Evolutionary conservation across 2,888 invertebrate genomes (phyloP), one percentile per base, ranked within the genome.

Genomic region (Macrophya annulata): DNA sequence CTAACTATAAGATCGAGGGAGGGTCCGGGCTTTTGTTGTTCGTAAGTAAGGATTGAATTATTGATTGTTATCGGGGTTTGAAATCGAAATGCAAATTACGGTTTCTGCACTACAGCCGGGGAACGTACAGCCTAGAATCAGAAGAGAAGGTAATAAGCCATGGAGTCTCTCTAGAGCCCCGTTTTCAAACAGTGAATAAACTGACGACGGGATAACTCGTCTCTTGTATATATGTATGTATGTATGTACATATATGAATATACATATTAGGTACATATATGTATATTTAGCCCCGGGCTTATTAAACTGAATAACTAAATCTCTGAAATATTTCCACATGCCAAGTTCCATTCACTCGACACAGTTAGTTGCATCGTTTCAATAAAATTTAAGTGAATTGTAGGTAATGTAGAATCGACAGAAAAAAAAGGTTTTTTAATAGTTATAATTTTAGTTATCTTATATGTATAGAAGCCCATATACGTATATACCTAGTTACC

Each of bases 61-160:
- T 77, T 77, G 55, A 77, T 77, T 77, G 77, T 77, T 77, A 77
- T 77, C 77, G 77, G 55, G 72, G 55, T 9, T 21, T 31, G 68
- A 51, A 55, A 55, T 55, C 77, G 55, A 77, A 77, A 77, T 77
- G 77, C 77, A 77, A 77, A 77, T 77, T 77, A 55, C 55, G 31
- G n/a, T 45, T 31, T 25, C 74, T 48, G 71, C 40, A 4, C 45
- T 71, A 4, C 45, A 76, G 25, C 15, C 48, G 48, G 5, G 21
- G 37, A 71, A 37, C n/a, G n/a, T n/a, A n/a, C n/a, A 71, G 17
- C 71, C 17, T 37, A 6, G 8, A 0, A 40, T 1, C n/a, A 37
- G 1, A 40, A 10, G 48, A 4, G 48, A 48, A 21, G 45, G 15
- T 51, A 48, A 21, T 48, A 76, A 48, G 48, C 76, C 25, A 48